Evolutionary conservation across 30 jellyfish, hydroid and myxozoan genomes (phyloP).

Genomic region (Catostylus mosaicus): DNA sequence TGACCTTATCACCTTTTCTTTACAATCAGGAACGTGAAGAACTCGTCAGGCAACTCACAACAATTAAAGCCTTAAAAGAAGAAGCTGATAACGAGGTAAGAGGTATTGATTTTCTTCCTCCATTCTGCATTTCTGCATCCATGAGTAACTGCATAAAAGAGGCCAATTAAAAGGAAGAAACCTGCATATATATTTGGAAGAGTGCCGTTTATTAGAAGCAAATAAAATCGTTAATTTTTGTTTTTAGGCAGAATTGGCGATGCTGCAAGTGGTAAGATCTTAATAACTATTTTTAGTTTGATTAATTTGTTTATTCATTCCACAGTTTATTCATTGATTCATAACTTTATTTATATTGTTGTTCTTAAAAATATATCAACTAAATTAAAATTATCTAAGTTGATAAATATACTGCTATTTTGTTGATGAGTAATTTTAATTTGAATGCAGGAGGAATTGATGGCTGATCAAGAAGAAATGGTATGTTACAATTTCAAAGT

Average conservation of each 20-base stretch:
- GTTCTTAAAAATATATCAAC: too few relatives aligned
- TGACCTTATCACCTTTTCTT: too few relatives aligned
- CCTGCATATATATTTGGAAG: neutral
- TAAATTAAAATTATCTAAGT: too few relatives aligned
- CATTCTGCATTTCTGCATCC: too few relatives aligned
- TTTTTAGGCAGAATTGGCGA: constrained; percentile 51
- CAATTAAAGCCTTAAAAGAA: constrained; percentile 30
- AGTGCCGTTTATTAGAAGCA: neutral
- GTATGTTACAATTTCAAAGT: constrained; percentile 20
- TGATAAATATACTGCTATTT: too few relatives aligned
- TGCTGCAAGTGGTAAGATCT: constrained; percentile 59
- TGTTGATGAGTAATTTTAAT: too few relatives aligned
- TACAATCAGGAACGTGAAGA: constrained; percentile 50
- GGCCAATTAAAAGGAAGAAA: too few relatives aligned
- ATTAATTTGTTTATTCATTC: neutral
- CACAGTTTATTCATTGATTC: too few relatives aligned
- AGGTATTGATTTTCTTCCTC: too few relatives aligned
- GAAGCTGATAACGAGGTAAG: constrained; percentile 64
- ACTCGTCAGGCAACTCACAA: constrained; percentile 35
- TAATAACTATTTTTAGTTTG: neutral
- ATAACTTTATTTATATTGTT: too few relatives aligned
- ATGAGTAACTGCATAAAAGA: too few relatives aligned
- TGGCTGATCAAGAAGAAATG: constrained; percentile 69
- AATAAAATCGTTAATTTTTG: neutral
- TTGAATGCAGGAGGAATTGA: constrained; percentile 42